These are phyloP conservation scores for Drosophila sechellia DNA, from an alignment of 1,140 invertebrate genomes.

Conservation along the genomic window DNA sequence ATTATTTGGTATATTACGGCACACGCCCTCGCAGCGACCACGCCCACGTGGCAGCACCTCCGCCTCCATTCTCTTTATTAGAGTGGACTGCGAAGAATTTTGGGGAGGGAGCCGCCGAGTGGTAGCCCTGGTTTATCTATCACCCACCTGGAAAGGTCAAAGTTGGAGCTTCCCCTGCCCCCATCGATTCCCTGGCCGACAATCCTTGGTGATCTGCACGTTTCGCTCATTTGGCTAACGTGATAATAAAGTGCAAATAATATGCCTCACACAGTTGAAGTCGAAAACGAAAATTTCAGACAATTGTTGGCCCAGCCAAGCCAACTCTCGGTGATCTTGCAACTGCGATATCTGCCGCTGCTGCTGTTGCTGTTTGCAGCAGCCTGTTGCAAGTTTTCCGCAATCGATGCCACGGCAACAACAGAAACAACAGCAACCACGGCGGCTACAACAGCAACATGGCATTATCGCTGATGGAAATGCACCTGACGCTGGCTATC, in stretches of 20 bases:
- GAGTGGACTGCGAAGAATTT: conserved; percentile 21
- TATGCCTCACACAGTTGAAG: conserved; percentile 72
- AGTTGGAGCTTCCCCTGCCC: conserved; percentile 45
- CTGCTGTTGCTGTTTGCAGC: conserved; percentile 10
- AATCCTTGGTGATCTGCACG: conserved; percentile 62
- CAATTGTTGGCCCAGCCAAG: conserved; percentile 58
- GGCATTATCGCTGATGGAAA: conserved; percentile 84
- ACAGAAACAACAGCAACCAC: conserved; percentile 23
- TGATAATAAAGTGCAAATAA: conserved; percentile 85
- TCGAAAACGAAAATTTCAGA: conserved; percentile 59
- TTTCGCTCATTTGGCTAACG: conserved; percentile 83
- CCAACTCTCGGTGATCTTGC: conserved; percentile 38
- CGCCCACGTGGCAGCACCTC: conserved; percentile 40
- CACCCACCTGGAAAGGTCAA: conserved; percentile 71
- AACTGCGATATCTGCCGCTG: conserved; percentile 51
- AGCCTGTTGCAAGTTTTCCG: conserved; percentile 71
- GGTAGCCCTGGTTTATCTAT: conserved; percentile 46
- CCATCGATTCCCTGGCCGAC: background rate
- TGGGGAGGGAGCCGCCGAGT: conserved; percentile 11
- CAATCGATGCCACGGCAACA: conserved; percentile 65
- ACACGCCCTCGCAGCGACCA: conserved; percentile 38
- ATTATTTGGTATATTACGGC: conserved; percentile 36
- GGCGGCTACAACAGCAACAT: conserved; percentile 50
- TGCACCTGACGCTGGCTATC: conserved; percentile 84
- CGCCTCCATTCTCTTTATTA: conserved; percentile 44